These are phyloP conservation scores for Sesamia inferens DNA, from an alignment of 2,888 invertebrate species.

Conservation along the genomic window DNA sequence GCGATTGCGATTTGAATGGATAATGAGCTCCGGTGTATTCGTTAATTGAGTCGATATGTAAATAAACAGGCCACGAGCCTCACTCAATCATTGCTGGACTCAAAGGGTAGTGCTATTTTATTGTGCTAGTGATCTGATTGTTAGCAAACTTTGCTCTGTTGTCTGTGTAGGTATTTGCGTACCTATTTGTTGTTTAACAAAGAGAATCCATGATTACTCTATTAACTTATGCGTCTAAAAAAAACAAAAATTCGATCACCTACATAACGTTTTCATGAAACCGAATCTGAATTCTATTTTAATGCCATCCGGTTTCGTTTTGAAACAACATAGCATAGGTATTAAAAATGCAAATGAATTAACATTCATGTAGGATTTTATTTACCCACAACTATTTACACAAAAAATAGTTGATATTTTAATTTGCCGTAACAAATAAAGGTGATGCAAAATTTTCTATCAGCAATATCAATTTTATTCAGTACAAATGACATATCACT, in stretches of 20 bases:
- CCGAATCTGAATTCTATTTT: conserved; percentile 35
- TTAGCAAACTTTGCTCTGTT: conserved; percentile 72
- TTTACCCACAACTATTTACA: conserved; percentile 46
- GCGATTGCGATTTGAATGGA: conserved; percentile 86
- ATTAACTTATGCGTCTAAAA: conserved; percentile 10
- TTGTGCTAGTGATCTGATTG: conserved; percentile 76
- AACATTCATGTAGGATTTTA: conserved; percentile 46
- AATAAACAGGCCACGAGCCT: conserved; percentile 79
- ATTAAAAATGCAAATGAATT: conserved; percentile 58
- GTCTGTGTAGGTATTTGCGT: conserved; percentile 41
- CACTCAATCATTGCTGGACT: conserved; percentile 81
- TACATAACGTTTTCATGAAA: conserved; percentile 20
- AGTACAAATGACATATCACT: conserved; percentile 74
- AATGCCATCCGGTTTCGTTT: conserved; percentile 18
- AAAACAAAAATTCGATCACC: conserved; percentile 8
- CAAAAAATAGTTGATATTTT: conserved; percentile 55
- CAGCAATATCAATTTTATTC: conserved; percentile 68
- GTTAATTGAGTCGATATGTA: conserved; percentile 88
- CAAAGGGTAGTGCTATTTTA: conserved; percentile 81
- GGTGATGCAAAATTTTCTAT: conserved; percentile 51
- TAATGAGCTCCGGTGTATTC: conserved; percentile 84
- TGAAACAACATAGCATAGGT: conserved; percentile 32
- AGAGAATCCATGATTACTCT: conserved; percentile 26
- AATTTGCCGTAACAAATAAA: conserved; percentile 63
- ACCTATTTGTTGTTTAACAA: conserved; percentile 51